Percentiles rank a stretch among this genome's conserved stretches.
These are phyloP conservation scores for Ridgeia piscesae DNA, from an alignment of 1,140 invertebrate species.

Conservation along the genomic window DNA sequence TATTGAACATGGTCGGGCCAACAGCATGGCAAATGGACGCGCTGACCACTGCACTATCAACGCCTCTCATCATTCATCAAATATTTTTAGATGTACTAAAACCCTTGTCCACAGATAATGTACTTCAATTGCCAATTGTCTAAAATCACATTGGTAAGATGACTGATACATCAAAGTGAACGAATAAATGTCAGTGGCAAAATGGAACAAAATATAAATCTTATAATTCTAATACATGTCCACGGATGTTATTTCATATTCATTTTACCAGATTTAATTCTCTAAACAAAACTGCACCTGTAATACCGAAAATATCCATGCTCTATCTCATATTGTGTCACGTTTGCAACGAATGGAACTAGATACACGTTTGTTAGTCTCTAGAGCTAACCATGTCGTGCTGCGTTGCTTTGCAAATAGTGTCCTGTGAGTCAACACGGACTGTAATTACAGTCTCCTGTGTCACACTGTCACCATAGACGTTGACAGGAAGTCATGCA, in stretches of 20 bases:
- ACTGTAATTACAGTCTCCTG: background rate
- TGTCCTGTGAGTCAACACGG: background rate
- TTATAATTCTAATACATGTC: background rate
- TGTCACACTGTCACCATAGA: background rate
- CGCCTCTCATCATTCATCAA: too few relatives aligned
- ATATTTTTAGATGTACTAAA: too few relatives aligned
- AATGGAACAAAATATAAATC: background rate
- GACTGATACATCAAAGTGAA: too few relatives aligned
- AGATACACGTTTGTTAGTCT: too few relatives aligned
- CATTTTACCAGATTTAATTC: background rate
- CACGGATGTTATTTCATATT: background rate
- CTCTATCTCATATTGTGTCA: background rate
- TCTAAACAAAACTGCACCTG: background rate
- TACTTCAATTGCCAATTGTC: too few relatives aligned
- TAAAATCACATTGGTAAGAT: too few relatives aligned
- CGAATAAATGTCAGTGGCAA: too few relatives aligned
- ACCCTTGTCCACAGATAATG: too few relatives aligned
- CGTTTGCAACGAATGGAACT: background rate
- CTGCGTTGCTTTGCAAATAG: background rate
- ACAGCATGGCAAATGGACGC: too few relatives aligned
- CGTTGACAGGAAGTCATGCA: background rate
- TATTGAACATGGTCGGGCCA: too few relatives aligned
- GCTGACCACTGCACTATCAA: too few relatives aligned
- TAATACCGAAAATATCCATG: background rate
- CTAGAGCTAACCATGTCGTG: background rate